Evolutionary conservation across 2,888 invertebrate species (phyloP).

Genomic region (Troides oblongomaculatus): DNA sequence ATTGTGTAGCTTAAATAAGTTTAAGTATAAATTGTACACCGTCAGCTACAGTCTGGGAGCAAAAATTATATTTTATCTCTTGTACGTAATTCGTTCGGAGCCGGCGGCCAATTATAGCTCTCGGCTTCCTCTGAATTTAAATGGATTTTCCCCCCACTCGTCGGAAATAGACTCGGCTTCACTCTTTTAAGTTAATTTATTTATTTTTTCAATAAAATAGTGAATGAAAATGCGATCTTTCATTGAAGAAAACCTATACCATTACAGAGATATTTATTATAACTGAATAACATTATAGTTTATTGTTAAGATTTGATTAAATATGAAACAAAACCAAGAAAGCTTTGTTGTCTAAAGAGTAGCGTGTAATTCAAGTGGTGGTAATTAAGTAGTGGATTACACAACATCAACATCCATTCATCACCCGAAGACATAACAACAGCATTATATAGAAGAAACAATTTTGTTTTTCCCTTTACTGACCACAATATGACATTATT

Average conservation of each 20-base stretch:
- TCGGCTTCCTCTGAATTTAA: slow-evolving; percentile 41
- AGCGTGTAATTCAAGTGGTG: too few relatives aligned
- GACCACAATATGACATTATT: too few relatives aligned
- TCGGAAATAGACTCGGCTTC: slow-evolving; percentile 37
- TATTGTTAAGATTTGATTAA: too few relatives aligned
- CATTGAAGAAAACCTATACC: slow-evolving; percentile 4
- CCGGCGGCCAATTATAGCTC: slow-evolving; percentile 40
- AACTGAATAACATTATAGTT: neutral
- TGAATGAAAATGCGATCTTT: slow-evolving; percentile 23
- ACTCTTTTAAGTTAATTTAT: slow-evolving; percentile 42
- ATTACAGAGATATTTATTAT: neutral
- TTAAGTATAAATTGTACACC: slow-evolving; percentile 11
- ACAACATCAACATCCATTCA: too few relatives aligned
- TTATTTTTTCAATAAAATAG: slow-evolving; percentile 46
- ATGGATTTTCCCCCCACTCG: slow-evolving; percentile 40
- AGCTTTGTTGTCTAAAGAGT: too few relatives aligned
- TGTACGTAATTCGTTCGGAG: slow-evolving; percentile 24
- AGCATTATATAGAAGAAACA: too few relatives aligned
- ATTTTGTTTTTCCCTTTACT: too few relatives aligned
- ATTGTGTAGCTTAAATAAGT: slow-evolving; percentile 4
- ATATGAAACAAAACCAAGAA: too few relatives aligned
- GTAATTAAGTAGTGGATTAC: too few relatives aligned
- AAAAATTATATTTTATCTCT: slow-evolving; percentile 26
- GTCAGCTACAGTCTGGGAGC: slow-evolving; percentile 7
- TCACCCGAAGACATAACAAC: too few relatives aligned